Conservation (phyloP, 2,797 vertebrate genomes). For the Dryobates pubescens region DNA sequence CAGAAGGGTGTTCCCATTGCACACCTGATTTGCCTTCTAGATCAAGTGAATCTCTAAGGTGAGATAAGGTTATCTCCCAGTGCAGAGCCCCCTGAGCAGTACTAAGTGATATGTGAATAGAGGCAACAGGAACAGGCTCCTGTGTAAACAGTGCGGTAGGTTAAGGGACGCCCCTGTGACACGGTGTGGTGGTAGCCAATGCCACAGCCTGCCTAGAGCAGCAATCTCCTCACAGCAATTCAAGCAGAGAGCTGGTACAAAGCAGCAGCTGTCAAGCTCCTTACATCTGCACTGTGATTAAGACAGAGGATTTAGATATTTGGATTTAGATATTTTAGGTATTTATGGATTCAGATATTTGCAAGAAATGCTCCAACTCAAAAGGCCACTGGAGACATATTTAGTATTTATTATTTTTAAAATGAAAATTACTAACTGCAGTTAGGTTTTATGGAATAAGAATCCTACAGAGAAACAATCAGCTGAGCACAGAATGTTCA, state of each 20-base stretch:
- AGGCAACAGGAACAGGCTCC: neutral
- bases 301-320: neutral
- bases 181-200: neutral
- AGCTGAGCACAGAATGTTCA: neutral
- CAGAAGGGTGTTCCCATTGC: neutral
- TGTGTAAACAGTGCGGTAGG: neutral
- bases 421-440: slow-evolving; percentile 1
- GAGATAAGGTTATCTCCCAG: neutral
- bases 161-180: neutral
- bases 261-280: slow-evolving; percentile 35
- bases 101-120: rapidly evolving
- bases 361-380: neutral
- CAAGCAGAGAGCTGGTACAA: neutral
- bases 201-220: neutral
- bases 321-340: neutral
- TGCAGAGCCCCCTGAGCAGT: neutral
- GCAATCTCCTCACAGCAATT: neutral
- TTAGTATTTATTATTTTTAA: slow-evolving; percentile 19
- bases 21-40: neutral
- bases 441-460: slow-evolving; percentile 1
- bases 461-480: slow-evolving; percentile 16
- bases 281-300: slow-evolving; percentile 1
- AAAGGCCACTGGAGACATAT: neutral
- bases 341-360: neutral
- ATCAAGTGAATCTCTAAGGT: neutral